phyloP scores from a whole-genome alignment of 1,140 invertebrate species.

The Drosophila nannoptera region DNA sequence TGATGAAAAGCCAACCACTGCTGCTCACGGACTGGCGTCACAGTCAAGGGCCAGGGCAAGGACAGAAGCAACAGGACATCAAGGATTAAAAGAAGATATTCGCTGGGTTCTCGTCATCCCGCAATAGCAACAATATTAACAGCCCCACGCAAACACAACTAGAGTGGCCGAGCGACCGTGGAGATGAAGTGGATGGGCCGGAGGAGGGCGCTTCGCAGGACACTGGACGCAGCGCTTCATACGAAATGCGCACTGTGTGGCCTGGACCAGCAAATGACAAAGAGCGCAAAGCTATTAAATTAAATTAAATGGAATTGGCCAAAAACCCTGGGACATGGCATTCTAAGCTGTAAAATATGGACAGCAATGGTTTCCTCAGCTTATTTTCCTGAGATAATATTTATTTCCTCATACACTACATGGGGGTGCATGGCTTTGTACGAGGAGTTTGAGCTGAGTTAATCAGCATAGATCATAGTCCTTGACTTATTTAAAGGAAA shows the following conservation, averaged over 20 bases:
- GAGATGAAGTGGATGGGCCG: slow-evolving; percentile 36
- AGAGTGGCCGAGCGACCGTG: slow-evolving; percentile 16
- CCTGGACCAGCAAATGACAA: slow-evolving; percentile 65
- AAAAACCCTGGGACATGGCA: slow-evolving; percentile 60
- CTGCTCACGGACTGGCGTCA: slow-evolving; percentile 48
- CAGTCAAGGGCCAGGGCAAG: slow-evolving; percentile 25
- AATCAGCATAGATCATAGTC: too few relatives aligned
- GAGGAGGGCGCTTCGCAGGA: slow-evolving; percentile 50
- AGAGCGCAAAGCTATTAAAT: slow-evolving; percentile 78
- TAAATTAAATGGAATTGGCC: slow-evolving; percentile 77
- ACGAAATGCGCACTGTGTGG: slow-evolving; percentile 62
- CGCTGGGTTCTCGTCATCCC: slow-evolving; percentile 43
- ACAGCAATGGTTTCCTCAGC: slow-evolving; percentile 16
- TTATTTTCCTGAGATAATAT: slow-evolving; percentile 6
- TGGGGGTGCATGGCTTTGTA: not conserved
- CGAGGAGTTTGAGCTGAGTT: not conserved
- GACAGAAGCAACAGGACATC: slow-evolving; percentile 67
- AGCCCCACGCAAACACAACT: slow-evolving; percentile 19
- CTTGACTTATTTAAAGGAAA: too few relatives aligned
- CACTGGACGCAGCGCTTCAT: slow-evolving; percentile 38
- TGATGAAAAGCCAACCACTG: slow-evolving; percentile 22
- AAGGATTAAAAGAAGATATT: slow-evolving; percentile 72
- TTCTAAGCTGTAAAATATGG: slow-evolving; percentile 37
- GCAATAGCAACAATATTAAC: slow-evolving; percentile 69
- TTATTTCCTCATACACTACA: slow-evolving; percentile 1